These are phyloP conservation scores for Netelia virgata DNA, from an alignment of 2,888 invertebrate species.

Conservation along the genomic window DNA sequence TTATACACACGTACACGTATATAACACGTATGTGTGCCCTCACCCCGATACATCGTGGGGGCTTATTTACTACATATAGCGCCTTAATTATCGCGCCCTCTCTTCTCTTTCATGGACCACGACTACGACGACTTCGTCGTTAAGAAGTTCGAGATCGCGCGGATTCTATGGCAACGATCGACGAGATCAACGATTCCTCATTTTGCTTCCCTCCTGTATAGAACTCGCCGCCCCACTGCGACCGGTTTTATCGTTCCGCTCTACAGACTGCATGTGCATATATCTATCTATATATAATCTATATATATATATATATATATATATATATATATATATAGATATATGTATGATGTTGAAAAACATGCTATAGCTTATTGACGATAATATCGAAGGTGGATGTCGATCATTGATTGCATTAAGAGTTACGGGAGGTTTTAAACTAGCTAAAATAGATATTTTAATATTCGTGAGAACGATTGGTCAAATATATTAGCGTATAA, in stretches of 20 bases:
- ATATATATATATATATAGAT: not conserved
- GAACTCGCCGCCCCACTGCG: conserved; percentile 25
- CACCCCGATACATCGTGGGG: conserved; percentile 70
- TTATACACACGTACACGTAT: conserved; percentile 75
- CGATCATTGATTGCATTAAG: conserved; percentile 11
- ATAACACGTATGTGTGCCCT: conserved; percentile 45
- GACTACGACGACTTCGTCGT: conserved; percentile 45
- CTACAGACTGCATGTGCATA: conserved; percentile 28
- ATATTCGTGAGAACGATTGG: too few species aligned
- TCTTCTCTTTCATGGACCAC: conserved; percentile 73
- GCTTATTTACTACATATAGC: conserved; percentile 80
- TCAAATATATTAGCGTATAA: too few species aligned
- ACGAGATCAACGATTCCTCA: conserved; percentile 61
- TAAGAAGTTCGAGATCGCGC: conserved; percentile 30
- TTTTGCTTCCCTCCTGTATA: conserved; percentile 30
- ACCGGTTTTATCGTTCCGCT: conserved; percentile 58
- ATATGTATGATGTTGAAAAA: conserved; percentile 4
- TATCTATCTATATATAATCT: too few species aligned
- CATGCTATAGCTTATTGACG: not conserved
- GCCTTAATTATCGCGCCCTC: conserved; percentile 83
- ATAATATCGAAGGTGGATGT: conserved; percentile 40
- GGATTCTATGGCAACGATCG: conserved; percentile 49
- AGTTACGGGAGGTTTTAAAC: not conserved
- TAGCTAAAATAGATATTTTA: not conserved
- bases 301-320: conserved; percentile 1